Evolutionary conservation across 1,140 invertebrate genomes (phyloP), one percentile per base, ranked within the genome.

Genomic region (Leptinotarsa undecemlineata): DNA sequence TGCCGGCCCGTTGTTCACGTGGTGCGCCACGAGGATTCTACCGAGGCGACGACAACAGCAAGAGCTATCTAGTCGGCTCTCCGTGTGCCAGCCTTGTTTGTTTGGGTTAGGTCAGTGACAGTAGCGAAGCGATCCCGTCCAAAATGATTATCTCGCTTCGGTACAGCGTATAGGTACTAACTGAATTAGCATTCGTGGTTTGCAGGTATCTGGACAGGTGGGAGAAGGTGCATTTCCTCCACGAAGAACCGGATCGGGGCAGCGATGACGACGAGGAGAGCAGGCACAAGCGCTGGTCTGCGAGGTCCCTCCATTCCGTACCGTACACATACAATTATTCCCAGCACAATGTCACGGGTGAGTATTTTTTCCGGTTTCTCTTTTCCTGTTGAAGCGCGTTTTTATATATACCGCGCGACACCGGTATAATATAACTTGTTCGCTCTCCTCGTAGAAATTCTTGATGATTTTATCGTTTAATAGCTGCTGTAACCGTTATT

Each of bases 201-300:
- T 88, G 51, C 85, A 96, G 95, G 86, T 93, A 92, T 85, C 86
- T 95, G 80, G 92, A 94, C 81, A 87, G 90, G 79, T 96, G 95
- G 85, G 95, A 96, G 82, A 95, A 95, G 83, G 90, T 95, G 17
- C 91, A 96, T 78, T 94, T 92, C 81, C 87, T 95, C 67, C 94
- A 94, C 4, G 94, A 95, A 84, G 92, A 93, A 82, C 91, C 89
- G 1, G 94, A 96, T 80, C 87, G 91, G 72, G 91, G 90, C 64
- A 90, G 90, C 78, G 90, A 95, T 76, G 91, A 92, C 66, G 92
- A 94, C 79, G 93, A 95, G 77, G 91, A 93, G 78, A 89, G 90
- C 51, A 87, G 91, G 76, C 90, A 92, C 84, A 87, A 91, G 83
- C 87, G 89, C 71, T 90, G 91, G 86, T 91, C 91, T 70, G 89